Evolutionary conservation across 1,140 invertebrate species (phyloP).

Genomic region (Cherax destructor): DNA sequence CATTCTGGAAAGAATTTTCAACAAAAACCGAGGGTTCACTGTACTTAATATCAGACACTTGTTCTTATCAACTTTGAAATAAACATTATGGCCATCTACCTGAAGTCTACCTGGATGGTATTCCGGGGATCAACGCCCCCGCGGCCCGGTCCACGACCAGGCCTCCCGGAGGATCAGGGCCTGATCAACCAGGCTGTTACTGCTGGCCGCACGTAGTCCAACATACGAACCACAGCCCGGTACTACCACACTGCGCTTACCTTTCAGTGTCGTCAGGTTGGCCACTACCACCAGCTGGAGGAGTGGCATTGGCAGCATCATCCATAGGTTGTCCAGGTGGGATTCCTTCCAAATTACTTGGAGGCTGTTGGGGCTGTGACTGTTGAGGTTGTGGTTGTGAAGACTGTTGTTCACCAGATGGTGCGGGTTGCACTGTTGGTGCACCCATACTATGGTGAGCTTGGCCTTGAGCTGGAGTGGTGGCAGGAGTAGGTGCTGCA

Average conservation of each 20-base stretch:
- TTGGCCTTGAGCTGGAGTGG: slow-evolving; percentile 59
- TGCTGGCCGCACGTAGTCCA: too few relatives aligned
- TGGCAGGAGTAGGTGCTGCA: slow-evolving; percentile 43
- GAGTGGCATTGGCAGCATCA: slow-evolving; percentile 58
- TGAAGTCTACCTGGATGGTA: too few relatives aligned
- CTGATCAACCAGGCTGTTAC: too few relatives aligned
- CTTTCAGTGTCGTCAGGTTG: slow-evolving; percentile 61
- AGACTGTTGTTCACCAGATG: slow-evolving; percentile 21
- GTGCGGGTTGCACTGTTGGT: slow-evolving; percentile 14
- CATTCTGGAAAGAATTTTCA: too few relatives aligned
- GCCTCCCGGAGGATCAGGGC: too few relatives aligned
- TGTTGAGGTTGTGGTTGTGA: neutral
- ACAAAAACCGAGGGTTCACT: too few relatives aligned
- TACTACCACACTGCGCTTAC: slow-evolving; percentile 8
- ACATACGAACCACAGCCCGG: too few relatives aligned
- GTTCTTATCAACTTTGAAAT: too few relatives aligned
- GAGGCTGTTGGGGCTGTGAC: slow-evolving; percentile 31
- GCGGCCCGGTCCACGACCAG: too few relatives aligned
- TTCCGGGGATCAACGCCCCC: too few relatives aligned
- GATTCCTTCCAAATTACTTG: slow-evolving; percentile 58
- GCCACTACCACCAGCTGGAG: slow-evolving; percentile 30
- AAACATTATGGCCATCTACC: too few relatives aligned
- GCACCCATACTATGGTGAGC: slow-evolving; percentile 32
- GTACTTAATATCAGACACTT: too few relatives aligned
- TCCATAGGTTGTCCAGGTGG: slow-evolving; percentile 36